Conservation (phyloP, 2,888 invertebrate genomes). For the Pedicia rivosa region DNA sequence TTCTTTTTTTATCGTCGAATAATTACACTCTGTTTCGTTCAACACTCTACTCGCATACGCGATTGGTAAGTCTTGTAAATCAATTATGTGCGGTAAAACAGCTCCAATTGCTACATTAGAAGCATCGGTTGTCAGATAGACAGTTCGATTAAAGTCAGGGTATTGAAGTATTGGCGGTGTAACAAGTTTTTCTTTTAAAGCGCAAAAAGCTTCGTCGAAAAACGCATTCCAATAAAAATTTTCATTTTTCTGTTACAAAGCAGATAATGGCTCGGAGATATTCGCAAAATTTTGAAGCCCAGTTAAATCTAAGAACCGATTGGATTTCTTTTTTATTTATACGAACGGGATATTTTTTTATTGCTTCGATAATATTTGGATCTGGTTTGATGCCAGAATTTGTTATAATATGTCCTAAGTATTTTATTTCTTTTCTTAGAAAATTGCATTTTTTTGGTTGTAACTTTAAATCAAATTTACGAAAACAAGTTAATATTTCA, state of each 20-base stretch:
- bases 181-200: too few relatives aligned
- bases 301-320: not conserved
- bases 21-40: not conserved
- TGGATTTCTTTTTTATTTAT: not conserved
- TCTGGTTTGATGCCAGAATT: not conserved
- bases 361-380: not conserved
- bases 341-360: not conserved
- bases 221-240: too few relatives aligned
- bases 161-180: too few relatives aligned
- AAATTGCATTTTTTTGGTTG: not conserved
- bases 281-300: not conserved
- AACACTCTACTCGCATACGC: not conserved
- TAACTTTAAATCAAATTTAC: too few relatives aligned
- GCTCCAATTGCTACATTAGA: not conserved
- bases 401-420: not conserved
- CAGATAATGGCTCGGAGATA: not conserved
- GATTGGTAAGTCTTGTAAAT: not conserved
- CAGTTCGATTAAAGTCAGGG: too few relatives aligned
- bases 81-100: not conserved
- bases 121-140: slow-evolving; percentile 1
- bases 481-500: too few relatives aligned
- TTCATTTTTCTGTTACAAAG: too few relatives aligned
- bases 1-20: not conserved
- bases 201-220: too few relatives aligned
- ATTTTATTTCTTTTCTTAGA: not conserved